Base-by-base conservation (phyloP, 37 sponge, comb jelly and placozoan genomes). In the Bolinopsis microptera region DNA sequence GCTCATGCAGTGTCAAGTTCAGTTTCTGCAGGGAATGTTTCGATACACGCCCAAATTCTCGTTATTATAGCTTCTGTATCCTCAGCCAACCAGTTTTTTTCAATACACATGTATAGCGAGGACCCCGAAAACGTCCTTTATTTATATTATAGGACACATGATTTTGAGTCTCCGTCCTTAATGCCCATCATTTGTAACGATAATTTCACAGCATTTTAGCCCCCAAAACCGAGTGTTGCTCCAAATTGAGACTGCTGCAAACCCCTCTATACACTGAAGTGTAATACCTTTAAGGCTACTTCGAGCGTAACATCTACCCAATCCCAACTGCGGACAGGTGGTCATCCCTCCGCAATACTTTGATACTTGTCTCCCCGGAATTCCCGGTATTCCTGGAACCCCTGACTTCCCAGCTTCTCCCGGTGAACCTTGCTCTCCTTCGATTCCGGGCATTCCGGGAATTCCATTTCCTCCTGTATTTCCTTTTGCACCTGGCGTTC, bases 381-480 rank as follows among this genome's bases (percentile, higher is more conserved):
- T 48, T 48, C 61, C 61, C 13, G 13, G 61, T 48, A 48, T 5
- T 48, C 61, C 61, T 18, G 61, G 61, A 16, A 1, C 68, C 92
- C 28, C 92, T 21, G 32, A 26, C 92, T 21, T 67, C 34, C 77
- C 25, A 18, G 37, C 38, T 30, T 48, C 61, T 16, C 61, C 61
- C 13, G 61, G 61, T 16, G 61, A 48, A 16, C 61, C 61, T 13
- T 48, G 9, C 61, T 48, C 61, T 48, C 61, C 61, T 13, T 48
- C 61, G 9, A 16, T 13, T 48, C 61, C 61, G 5, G 9, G 5
- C 61, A 13, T 48, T 48, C 61, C 61, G 5, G 9, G 5, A 5
- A 16, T 13, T 83, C 16, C 36, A 69, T 22, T 74, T 31, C 93
- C 76, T 76, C 80, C 93, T 69, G 74, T 38, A 83, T 38, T 18